A percentile compares a stretch with the other conserved stretches of the same genome.
These are phyloP conservation scores for Dryococelus australis DNA, from an alignment of 2,888 invertebrate species.

Conservation along the genomic window DNA sequence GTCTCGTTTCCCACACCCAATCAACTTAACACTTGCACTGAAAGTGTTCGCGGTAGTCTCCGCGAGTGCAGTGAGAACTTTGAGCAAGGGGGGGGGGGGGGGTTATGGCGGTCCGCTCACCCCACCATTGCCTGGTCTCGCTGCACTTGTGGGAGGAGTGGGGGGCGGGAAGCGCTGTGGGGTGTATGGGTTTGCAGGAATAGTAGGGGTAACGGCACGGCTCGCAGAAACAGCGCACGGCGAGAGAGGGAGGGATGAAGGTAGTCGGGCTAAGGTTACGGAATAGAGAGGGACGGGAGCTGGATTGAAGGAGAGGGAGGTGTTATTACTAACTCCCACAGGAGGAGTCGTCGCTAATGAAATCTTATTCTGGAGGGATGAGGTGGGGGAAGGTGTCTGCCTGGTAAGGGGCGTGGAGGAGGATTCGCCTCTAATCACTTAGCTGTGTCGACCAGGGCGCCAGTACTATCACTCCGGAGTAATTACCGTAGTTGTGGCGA, in stretches of 20 bases:
- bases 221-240: background rate
- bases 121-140: no score
- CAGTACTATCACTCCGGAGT: background rate
- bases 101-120: no score
- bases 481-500: conserved; percentile 11
- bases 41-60: background rate
- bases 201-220: background rate
- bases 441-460: background rate
- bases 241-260: background rate
- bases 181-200: no score
- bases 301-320: background rate
- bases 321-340: conserved; percentile 17
- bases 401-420: no score
- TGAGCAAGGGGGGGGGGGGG: no score
- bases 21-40: background rate
- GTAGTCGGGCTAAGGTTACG: background rate
- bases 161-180: no score
- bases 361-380: conserved; percentile 26
- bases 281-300: background rate
- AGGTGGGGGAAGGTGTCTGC: background rate
- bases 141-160: background rate
- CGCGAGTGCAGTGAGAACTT: background rate
- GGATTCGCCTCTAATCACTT: conserved; percentile 3
- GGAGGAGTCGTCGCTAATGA: conserved; percentile 34
- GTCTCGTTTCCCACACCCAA: background rate